A percentile compares a stretch with the other conserved stretches of the same genome.
These are phyloP conservation scores for Ceratina australensis DNA, from an alignment of 1,140 invertebrate species.

Conservation along the genomic window DNA sequence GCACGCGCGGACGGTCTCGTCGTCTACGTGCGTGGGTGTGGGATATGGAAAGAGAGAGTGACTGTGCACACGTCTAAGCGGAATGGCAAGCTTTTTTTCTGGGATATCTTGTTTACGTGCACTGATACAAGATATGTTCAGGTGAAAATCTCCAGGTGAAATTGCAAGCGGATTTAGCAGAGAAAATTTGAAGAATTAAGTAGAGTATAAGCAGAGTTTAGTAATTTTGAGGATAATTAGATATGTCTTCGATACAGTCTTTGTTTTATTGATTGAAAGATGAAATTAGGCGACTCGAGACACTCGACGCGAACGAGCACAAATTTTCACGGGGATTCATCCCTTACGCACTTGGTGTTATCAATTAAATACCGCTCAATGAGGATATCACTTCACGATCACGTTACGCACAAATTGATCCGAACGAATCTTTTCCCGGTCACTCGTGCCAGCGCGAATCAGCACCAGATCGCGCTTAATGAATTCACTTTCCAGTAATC, in stretches of 20 bases:
- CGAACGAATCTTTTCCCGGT: not conserved
- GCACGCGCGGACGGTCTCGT: slow-evolving; percentile 50
- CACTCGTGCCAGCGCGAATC: slow-evolving; percentile 1
- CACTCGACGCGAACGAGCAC: slow-evolving; percentile 5
- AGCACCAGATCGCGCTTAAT: not conserved
- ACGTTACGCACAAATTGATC: slow-evolving; percentile 27
- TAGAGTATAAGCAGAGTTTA: not conserved
- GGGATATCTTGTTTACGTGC: not conserved
- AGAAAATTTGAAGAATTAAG: not conserved
- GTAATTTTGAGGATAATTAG: not conserved
- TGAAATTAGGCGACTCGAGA: not conserved
- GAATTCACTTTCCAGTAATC: slow-evolving; percentile 23
- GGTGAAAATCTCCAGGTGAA: not conserved
- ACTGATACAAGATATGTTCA: not conserved
- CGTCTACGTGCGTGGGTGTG: slow-evolving; percentile 37
- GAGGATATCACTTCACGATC: slow-evolving; percentile 33
- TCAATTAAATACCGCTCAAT: not conserved
- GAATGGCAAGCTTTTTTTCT: not conserved
- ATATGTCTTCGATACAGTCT: not conserved
- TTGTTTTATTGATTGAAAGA: not conserved
- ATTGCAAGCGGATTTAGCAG: not conserved
- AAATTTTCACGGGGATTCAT: not conserved
- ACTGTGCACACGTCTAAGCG: slow-evolving; percentile 16
- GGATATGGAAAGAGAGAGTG: slow-evolving; percentile 43
- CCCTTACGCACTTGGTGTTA: not conserved